A percentile compares a stretch with the other conserved stretches of the same genome.
Evolutionary conservation across 2,797 vertebrate species (phyloP).

Genomic region (Cuculus canorus): DNA sequence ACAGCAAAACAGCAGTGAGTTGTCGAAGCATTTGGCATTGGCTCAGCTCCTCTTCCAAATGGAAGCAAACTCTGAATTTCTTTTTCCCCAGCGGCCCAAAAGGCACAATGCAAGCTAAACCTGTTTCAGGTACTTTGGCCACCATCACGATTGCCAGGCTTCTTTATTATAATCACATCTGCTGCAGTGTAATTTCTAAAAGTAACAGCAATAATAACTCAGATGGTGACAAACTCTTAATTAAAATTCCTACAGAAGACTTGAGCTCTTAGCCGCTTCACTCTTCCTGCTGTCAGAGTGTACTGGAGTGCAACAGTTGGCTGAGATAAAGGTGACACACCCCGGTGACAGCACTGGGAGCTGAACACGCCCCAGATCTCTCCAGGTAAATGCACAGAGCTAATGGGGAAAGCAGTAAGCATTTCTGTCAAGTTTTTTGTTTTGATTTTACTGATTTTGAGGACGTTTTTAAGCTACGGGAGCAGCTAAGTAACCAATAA

Average conservation of each 20-base stretch:
- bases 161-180: conserved; percentile 23
- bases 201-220: conserved; percentile 44
- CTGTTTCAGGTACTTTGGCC: neutral
- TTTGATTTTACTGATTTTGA: neutral
- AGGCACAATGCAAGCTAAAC: neutral
- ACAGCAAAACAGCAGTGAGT: neutral
- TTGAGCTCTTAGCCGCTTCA: neutral
- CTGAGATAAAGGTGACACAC: neutral
- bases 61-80: neutral
- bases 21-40: neutral
- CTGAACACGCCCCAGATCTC: neutral
- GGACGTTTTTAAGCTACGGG: neutral
- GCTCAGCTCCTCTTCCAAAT: neutral
- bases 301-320: neutral
- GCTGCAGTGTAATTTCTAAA: conserved; percentile 44
- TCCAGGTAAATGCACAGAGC: neutral
- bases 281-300: neutral
- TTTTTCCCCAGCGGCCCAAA: neutral
- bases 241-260: neutral
- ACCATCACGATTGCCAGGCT: neutral
- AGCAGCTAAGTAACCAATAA: neutral
- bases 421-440: neutral
- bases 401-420: neutral
- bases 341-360: neutral
- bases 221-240: conserved; percentile 34